phyloP scores from a whole-genome alignment of 2,797 vertebrate genomes.

The Artibeus lituratus region DNA sequence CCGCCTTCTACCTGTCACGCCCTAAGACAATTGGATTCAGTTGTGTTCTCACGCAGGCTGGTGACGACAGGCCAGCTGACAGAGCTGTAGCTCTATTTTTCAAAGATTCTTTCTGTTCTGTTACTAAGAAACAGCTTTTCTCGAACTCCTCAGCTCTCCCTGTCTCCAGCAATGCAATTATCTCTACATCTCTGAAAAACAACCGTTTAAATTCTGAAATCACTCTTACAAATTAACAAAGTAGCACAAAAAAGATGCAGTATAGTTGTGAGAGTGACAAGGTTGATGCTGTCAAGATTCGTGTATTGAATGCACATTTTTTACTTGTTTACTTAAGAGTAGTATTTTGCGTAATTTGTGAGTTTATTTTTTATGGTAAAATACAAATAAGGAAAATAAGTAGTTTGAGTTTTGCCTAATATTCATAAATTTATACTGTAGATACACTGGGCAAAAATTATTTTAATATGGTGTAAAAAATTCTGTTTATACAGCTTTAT shows the following conservation, averaged over 20 bases:
- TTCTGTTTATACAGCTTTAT: neutral
- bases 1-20: neutral
- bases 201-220: neutral
- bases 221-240: neutral
- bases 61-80: neutral
- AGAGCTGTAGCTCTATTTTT: neutral
- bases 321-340: neutral
- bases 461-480: neutral
- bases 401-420: neutral
- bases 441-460: neutral
- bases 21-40: neutral
- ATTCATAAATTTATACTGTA: neutral
- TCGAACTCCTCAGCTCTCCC: neutral
- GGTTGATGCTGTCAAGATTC: neutral
- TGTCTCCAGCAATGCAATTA: neutral
- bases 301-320: neutral
- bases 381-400: neutral
- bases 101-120: neutral
- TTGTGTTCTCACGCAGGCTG: neutral
- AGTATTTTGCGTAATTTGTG: neutral
- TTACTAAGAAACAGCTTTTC: neutral
- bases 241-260: neutral
- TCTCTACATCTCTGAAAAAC: neutral
- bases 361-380: slow-evolving; percentile 32
- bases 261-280: neutral